Percentiles rank a stretch among this genome's conserved stretches.
Conservation (phyloP, 2,113 vertebrate genomes). For the Thomomys bottae region DNA sequence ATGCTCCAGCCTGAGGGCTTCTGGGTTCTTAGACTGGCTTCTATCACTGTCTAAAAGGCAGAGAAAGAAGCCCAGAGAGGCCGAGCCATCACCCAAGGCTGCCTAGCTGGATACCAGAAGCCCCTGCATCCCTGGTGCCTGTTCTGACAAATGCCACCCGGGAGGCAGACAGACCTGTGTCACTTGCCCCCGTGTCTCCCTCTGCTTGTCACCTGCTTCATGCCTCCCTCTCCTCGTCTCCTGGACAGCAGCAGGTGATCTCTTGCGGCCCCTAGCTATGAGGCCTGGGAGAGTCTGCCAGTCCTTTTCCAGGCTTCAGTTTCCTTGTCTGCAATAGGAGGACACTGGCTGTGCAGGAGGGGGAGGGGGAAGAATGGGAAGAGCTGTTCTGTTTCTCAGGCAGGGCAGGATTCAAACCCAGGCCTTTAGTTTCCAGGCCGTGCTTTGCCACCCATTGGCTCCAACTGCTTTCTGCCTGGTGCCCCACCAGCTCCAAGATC, state of each 20-base stretch:
- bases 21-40: not conserved
- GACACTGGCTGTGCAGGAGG: not conserved
- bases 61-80: not conserved
- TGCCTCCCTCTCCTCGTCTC: not conserved
- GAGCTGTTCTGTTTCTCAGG: not conserved
- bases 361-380: not conserved
- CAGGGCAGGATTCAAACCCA: not conserved
- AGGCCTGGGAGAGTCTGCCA: too few species aligned
- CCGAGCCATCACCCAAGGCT: not conserved
- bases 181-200: not conserved
- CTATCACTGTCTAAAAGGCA: fast-evolving
- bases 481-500: too few species aligned
- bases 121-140: fast-evolving
- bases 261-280: too few species aligned
- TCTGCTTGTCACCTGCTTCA: not conserved
- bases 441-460: not conserved
- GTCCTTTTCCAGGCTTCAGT: too few species aligned
- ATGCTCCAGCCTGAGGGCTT: too few species aligned
- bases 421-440: not conserved
- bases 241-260: not conserved
- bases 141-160: not conserved
- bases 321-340: too few species aligned
- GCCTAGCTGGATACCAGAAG: not conserved
- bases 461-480: not conserved
- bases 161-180: not conserved